Evolutionary conservation across 2,113 vertebrate species (phyloP), one percentile per base, ranked within the genome.

Genomic region (Ahaetulla prasina): DNA sequence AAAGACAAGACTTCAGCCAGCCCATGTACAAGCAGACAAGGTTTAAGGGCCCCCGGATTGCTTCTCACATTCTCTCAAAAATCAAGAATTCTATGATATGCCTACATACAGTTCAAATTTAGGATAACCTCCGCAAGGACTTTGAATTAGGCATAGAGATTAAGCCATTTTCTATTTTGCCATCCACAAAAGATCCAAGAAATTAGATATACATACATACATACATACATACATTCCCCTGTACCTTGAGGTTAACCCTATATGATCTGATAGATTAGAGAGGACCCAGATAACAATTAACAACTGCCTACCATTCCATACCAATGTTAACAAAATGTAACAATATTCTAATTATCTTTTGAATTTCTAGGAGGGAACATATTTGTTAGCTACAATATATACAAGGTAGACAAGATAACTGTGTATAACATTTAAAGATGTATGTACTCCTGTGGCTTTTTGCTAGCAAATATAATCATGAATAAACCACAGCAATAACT

Each of bases 1-100:
- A 91, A 63, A 91, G 30, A 91, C 14, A 30, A 87, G 39, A 91
- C 74, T 52, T 50, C 85, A 91, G 39, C n/a, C 55, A 91, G 55
- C 91, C 87, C 22, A 52, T 87, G 54, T 91, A 85, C 50, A 91
- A 91, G 87, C 43, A 85, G 30, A 23, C 52, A 85, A 47, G 39
- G 25, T 54, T 60, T 49, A 86, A 86, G 53, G 49, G 18, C 4
- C 20, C 47, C 84, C n/a, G 45, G 53, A 20, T n/a, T 91, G 45
- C 43, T 91, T 87, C n/a, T 50, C 91, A 63, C 35, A 39, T 86
- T 91, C 35, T 87, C 20, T 52, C 22, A 57, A 87, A 87, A 39
- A n/a, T 63, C 30, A 50, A 86, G n/a, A 87, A n/a, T 7, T 39
- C 84, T 23, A 45, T 47, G 14, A 52, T 49, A 91, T 60, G 39